Conservation (phyloP, 1,140 invertebrate species). For the Artemia franciscana region DNA sequence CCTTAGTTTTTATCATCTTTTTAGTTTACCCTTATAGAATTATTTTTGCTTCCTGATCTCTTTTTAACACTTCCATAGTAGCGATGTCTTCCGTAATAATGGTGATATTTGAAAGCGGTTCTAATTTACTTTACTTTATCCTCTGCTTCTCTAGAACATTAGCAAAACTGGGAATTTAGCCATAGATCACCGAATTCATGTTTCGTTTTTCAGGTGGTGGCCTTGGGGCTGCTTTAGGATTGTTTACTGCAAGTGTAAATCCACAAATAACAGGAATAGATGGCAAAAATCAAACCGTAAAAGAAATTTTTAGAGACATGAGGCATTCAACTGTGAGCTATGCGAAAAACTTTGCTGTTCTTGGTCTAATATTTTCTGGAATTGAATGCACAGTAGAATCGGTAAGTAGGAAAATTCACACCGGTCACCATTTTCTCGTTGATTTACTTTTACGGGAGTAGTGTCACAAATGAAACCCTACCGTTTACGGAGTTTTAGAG, state of each 20-base stretch:
- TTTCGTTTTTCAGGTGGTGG: conserved; percentile 47
- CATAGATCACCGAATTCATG: conserved; percentile 1
- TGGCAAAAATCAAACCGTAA: conserved; percentile 50
- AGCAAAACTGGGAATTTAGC: conserved; percentile 4
- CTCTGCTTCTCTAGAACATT: background rate
- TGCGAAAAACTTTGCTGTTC: conserved; percentile 89
- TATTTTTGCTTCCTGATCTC: background rate
- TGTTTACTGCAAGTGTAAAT: conserved; percentile 87
- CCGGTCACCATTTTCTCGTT: no score
- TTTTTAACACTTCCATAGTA: background rate
- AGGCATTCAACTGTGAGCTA: conserved; percentile 66
- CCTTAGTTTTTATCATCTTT: no score
- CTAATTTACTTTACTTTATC: background rate
- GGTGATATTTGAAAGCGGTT: conserved; percentile 9
- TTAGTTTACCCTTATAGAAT: no score
- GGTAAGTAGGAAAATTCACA: conserved; percentile 32
- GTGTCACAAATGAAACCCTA: no score
- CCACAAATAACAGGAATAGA: conserved; percentile 40
- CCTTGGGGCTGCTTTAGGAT: conserved; percentile 70
- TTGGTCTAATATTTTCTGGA: conserved; percentile 75
- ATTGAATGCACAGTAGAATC: conserved; percentile 80
- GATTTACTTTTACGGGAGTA: no score
- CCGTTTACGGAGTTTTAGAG: no score
- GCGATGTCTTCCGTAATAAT: conserved; percentile 7
- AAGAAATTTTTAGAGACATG: conserved; percentile 74